These are phyloP conservation scores for Tinea trinotella DNA, from an alignment of 2,888 invertebrate species.

Conservation along the genomic window DNA sequence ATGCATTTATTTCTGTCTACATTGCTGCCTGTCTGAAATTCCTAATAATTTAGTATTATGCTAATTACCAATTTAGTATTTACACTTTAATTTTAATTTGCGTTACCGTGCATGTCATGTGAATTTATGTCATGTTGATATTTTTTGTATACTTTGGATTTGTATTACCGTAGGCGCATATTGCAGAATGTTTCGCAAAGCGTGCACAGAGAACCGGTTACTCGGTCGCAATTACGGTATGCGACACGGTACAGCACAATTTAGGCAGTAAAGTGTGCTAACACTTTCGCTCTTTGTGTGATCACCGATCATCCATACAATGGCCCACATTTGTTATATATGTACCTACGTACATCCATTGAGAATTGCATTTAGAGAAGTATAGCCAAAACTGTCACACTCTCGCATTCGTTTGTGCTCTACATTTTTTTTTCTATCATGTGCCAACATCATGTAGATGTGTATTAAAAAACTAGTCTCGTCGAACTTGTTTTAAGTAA, in stretches of 20 bases:
- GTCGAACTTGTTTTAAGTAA: background rate
- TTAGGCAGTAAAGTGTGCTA: conserved; percentile 26
- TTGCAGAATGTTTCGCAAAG: conserved; percentile 58
- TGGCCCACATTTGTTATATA: conserved; percentile 6
- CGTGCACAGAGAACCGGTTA: conserved; percentile 51
- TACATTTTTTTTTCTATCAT: background rate
- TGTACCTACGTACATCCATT: too few relatives aligned
- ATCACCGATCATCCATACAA: conserved; percentile 13
- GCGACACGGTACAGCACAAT: conserved; percentile 23
- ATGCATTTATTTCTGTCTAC: conserved; percentile 16
- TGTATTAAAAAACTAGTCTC: background rate
- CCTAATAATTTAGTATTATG: conserved; percentile 9
- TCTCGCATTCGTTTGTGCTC: background rate
- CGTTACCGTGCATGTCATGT: background rate
- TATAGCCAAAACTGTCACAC: background rate
- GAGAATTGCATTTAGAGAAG: conserved; percentile 3
- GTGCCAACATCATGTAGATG: background rate
- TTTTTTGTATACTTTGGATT: background rate
- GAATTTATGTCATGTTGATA: background rate
- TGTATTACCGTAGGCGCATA: conserved; percentile 25
- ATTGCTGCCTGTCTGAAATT: conserved; percentile 22
- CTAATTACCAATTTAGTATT: conserved; percentile 6
- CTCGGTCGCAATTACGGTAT: conserved; percentile 24
- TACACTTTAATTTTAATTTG: conserved; percentile 10
- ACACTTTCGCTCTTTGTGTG: conserved; percentile 42